Evolutionary conservation across 2,888 invertebrate genomes (phyloP).

Genomic region (Standfussiana lucernea): DNA sequence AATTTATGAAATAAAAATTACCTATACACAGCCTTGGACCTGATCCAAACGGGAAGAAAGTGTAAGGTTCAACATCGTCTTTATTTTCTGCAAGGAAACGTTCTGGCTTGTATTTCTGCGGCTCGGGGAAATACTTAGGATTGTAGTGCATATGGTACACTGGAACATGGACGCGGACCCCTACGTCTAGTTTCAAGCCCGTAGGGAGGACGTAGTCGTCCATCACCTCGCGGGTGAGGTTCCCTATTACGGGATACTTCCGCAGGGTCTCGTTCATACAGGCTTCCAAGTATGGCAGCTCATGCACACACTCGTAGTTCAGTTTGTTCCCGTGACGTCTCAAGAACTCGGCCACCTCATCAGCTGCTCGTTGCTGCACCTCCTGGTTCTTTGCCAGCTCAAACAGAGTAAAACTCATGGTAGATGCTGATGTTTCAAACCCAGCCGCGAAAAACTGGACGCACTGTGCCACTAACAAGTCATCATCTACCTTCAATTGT

Average conservation of each 20-base stretch:
- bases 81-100: conserved; percentile 74
- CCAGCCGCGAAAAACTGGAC: conserved; percentile 61
- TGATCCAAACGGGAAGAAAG: conserved; percentile 79
- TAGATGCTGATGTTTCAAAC: conserved; percentile 59
- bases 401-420: conserved; percentile 48
- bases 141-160: conserved; percentile 74
- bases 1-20: conserved; percentile 52
- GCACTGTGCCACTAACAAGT: conserved; percentile 59
- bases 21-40: conserved; percentile 80
- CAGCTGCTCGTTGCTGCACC: conserved; percentile 64
- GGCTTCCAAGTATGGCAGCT: conserved; percentile 76
- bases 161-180: conserved; percentile 75
- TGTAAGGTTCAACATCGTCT: conserved; percentile 70
- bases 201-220: conserved; percentile 77
- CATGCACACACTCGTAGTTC: conserved; percentile 50
- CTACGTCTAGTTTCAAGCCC: conserved; percentile 74
- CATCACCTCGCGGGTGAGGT: conserved; percentile 76
- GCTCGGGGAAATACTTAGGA: conserved; percentile 75
- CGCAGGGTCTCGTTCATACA: conserved; percentile 78
- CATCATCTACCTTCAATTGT: conserved; percentile 43
- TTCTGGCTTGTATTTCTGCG: conserved; percentile 75
- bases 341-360: conserved; percentile 41
- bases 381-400: conserved; percentile 52
- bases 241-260: conserved; percentile 74
- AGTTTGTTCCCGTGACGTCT: conserved; percentile 37